Evolutionary conservation across 2,888 invertebrate genomes (phyloP).

Genomic region (Teinopalpus imperialis): DNA sequence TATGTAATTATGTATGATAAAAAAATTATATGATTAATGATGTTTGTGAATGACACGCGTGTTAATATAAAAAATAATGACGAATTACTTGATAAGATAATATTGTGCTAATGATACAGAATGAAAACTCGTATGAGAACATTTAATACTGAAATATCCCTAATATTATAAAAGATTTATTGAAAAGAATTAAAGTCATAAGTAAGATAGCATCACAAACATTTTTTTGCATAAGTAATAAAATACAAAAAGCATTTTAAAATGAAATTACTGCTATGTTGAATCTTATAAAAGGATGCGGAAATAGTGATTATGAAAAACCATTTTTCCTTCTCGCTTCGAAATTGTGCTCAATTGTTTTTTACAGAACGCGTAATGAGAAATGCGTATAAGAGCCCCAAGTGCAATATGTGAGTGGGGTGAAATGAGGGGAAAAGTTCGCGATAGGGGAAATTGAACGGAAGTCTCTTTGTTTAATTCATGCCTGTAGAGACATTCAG

Average conservation of each 20-base stretch:
- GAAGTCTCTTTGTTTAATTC: slow-evolving; percentile 25
- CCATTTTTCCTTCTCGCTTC: slow-evolving; percentile 10
- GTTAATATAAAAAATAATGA: no score
- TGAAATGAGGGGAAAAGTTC: slow-evolving; percentile 19
- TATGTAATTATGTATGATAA: no score
- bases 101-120: no score
- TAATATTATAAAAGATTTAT: no score
- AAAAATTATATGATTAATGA: no score
- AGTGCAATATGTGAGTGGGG: slow-evolving; percentile 22
- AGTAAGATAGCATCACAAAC: no score
- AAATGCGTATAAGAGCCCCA: slow-evolving; percentile 9
- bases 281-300: slow-evolving; percentile 25
- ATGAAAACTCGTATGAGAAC: no score
- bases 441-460: slow-evolving; percentile 24
- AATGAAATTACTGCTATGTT: no score
- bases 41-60: no score
- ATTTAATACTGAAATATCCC: no score
- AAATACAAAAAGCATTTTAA: slow-evolving; percentile 9
- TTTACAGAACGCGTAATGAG: slow-evolving; percentile 17
- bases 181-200: no score
- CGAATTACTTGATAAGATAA: no score
- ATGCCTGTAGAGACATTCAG: slow-evolving; percentile 24
- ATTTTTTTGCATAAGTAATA: not conserved
- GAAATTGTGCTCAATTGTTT: slow-evolving; percentile 22
- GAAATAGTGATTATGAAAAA: slow-evolving; percentile 30